Conservation (phyloP, 2,888 invertebrate species). For the Agrotis segetum region DNA sequence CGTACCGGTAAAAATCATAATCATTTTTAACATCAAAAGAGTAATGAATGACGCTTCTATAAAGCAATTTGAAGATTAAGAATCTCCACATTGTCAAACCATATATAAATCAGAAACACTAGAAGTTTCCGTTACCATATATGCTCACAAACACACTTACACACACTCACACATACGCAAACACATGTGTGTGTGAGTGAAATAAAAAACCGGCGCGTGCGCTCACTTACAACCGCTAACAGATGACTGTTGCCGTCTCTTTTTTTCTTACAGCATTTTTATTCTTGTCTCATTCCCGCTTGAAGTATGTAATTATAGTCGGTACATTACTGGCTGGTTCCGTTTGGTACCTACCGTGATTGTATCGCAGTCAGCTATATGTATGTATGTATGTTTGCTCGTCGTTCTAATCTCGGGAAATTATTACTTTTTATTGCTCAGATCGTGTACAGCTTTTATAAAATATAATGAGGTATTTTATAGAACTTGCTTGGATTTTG, state of each 20-base stretch:
- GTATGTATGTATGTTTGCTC: conserved; percentile 53
- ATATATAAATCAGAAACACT: conserved; percentile 76
- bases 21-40: conserved; percentile 41
- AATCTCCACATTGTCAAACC: conserved; percentile 77
- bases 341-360: conserved; percentile 66
- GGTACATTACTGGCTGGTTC: conserved; percentile 75
- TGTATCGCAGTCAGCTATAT: conserved; percentile 55
- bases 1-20: conserved; percentile 28
- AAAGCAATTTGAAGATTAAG: conserved; percentile 70
- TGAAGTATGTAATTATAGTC: conserved; percentile 76
- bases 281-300: conserved; percentile 60
- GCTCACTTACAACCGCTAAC: conserved; percentile 79
- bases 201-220: conserved; percentile 81
- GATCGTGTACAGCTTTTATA: conserved; percentile 51
- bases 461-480: conserved; percentile 59
- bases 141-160: conserved; percentile 42
- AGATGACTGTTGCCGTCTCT: conserved; percentile 71
- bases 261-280: conserved; percentile 52
- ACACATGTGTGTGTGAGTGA: conserved; percentile 71
- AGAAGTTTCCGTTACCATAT: conserved; percentile 84
- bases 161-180: conserved; percentile 34
- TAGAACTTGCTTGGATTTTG: conserved; percentile 29
- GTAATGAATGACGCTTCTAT: conserved; percentile 31
- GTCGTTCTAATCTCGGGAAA: conserved; percentile 60
- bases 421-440: conserved; percentile 60